Evolutionary conservation across 2,888 invertebrate genomes (phyloP).

Genomic region (Tetranychus truncatus): DNA sequence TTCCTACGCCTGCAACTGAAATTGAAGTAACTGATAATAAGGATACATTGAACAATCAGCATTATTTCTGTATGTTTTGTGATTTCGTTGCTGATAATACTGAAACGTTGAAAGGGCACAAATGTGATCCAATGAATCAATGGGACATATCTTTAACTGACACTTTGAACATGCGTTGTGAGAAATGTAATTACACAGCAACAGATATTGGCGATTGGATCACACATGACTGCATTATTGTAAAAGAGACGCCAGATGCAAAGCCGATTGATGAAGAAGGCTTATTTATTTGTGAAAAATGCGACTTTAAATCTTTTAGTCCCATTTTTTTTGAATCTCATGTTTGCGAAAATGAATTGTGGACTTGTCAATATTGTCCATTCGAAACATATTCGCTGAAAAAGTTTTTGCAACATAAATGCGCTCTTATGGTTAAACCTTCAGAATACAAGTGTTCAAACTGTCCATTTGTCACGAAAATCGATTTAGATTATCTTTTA

Average conservation of each 20-base stretch:
- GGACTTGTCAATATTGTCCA: neutral
- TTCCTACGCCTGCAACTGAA: neutral
- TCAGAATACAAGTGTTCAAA: neutral
- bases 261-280: too few species aligned
- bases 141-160: neutral
- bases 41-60: neutral
- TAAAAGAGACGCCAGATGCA: too few species aligned
- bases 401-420: neutral
- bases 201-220: too few species aligned
- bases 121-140: neutral
- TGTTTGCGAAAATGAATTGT: neutral
- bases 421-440: neutral
- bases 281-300: too few species aligned
- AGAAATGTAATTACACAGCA: too few species aligned
- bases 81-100: neutral
- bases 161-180: too few species aligned
- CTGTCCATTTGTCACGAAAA: too few species aligned
- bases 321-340: neutral
- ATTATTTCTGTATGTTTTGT: neutral
- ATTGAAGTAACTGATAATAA: neutral
- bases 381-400: neutral
- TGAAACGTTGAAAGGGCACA: neutral
- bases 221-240: too few species aligned
- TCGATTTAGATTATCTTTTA: too few species aligned
- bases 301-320: neutral